These are phyloP conservation scores for Takifugu bimaculatus DNA, from an alignment of 2,113 vertebrate genomes.

Conservation along the genomic window DNA sequence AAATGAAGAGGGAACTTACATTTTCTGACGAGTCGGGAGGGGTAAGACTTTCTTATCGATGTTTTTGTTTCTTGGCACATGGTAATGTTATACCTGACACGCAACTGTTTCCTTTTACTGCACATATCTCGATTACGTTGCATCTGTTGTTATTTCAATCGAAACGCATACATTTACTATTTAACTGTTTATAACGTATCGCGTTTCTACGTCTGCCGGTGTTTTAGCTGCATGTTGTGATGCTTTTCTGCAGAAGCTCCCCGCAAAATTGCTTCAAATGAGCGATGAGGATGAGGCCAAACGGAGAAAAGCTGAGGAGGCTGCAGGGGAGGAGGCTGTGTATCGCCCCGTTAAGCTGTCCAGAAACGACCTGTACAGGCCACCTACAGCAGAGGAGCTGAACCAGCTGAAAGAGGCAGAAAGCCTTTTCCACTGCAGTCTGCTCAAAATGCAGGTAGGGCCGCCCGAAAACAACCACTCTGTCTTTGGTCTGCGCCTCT, in stretches of 20 bases:
- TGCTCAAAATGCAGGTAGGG: slow-evolving; percentile 89
- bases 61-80: background rate
- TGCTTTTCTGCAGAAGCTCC: slow-evolving; percentile 43
- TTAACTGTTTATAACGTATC: background rate
- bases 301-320: slow-evolving; percentile 43
- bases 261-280: slow-evolving; percentile 13
- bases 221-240: background rate
- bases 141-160: no score
- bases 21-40: slow-evolving; percentile 8
- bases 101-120: no score
- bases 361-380: slow-evolving; percentile 82
- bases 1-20: slow-evolving; percentile 51
- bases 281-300: slow-evolving; percentile 48
- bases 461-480: background rate
- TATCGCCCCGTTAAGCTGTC: slow-evolving; percentile 80
- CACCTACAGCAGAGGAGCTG: slow-evolving; percentile 88
- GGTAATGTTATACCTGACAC: no score
- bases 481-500: background rate
- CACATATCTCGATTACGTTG: no score
- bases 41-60: slow-evolving; percentile 28
- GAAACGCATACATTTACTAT: no score
- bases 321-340: slow-evolving; percentile 28
- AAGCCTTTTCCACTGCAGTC: slow-evolving; percentile 88
- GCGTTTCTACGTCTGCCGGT: background rate
- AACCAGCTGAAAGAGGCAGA: slow-evolving; percentile 90